Evolutionary conservation across 2,888 invertebrate genomes (phyloP).

Genomic region (Thysanoteuthis rhombus): DNA sequence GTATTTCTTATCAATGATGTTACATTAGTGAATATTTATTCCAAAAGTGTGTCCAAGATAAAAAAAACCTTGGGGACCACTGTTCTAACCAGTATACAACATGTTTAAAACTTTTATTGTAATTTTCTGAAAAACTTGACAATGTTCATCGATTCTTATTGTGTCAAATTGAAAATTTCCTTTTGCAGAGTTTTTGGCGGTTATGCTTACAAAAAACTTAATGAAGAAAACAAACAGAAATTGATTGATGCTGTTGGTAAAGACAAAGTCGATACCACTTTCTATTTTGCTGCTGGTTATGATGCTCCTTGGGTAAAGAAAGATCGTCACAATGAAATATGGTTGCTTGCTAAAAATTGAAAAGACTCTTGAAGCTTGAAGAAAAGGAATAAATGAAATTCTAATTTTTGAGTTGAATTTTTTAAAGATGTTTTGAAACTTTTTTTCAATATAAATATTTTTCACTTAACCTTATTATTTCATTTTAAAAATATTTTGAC

Average conservation of each 20-base stretch:
- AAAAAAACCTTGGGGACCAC: too few species aligned
- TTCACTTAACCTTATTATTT: neutral
- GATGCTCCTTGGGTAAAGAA: neutral
- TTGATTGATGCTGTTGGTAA: neutral
- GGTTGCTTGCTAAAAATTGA: neutral
- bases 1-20: too few species aligned
- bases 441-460: neutral
- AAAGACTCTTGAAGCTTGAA: neutral
- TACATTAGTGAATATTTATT: too few species aligned
- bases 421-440: neutral
- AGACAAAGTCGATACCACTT: neutral
- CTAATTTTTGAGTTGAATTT: neutral
- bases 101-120: too few species aligned
- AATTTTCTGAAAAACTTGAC: too few species aligned
- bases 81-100: too few species aligned
- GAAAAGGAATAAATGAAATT: neutral
- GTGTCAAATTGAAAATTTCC: neutral
- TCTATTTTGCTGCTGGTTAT: neutral
- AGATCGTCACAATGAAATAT: neutral
- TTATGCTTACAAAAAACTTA: neutral
- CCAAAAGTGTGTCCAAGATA: too few species aligned
- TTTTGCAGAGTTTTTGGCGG: neutral
- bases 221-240: too few species aligned
- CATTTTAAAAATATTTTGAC: neutral
- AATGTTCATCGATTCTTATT: too few species aligned